Evolutionary conservation across 2,797 vertebrate genomes (phyloP), one percentile per base, ranked within the genome.

Genomic region (Aphelocoma californica): DNA sequence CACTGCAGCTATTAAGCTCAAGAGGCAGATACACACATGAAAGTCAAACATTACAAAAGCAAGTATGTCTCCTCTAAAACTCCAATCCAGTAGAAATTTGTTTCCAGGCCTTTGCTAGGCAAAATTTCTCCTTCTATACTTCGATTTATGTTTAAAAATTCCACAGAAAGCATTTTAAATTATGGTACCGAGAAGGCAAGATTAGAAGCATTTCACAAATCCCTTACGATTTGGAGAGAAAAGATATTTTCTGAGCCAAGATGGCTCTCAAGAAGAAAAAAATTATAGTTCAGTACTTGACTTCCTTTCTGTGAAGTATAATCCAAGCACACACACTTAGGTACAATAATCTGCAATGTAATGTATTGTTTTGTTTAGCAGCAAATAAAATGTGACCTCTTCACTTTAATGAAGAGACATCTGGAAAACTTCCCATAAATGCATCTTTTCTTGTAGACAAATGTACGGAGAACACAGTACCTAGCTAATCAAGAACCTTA

Each of bases 391-490:
- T 69, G 71, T 83, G 92, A 95, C 78, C 90, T 85, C 58, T 93
- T 69, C 89, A 77, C 75, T 96, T 95, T 95, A 96, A 93, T 96
- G 92, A 95, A 95, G 96, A 93, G 90, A 60, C 74, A 88, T 78
- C 92, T 96, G 93, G 90, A 97, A 96, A 96, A 79, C 32, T 92
- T 96, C 90, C 86, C 92, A 94, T n/a, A 90, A 88, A 83, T 79
- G 71, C 60, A 88, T 86, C 56, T 92, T 96, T 81, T 82, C 67
- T 73, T 79, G 14, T 48, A 81, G 80, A 81, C 40, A 92, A 97
- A 93, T 70, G 60, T 62, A 62, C 81, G 81, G 74, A 96, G 85
- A 95, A 90, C 78, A 92, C 38, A 95, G 70, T 72, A 86, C 38
- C 66, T 86, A 93, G 64, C 90, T 91, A 93, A 94, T 92, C 77